Percentiles rank a stretch among this genome's conserved stretches.
These are phyloP conservation scores for Gnathonemus echidnorhynchus DNA, from an alignment of 2,113 vertebrate genomes.

Conservation along the genomic window DNA sequence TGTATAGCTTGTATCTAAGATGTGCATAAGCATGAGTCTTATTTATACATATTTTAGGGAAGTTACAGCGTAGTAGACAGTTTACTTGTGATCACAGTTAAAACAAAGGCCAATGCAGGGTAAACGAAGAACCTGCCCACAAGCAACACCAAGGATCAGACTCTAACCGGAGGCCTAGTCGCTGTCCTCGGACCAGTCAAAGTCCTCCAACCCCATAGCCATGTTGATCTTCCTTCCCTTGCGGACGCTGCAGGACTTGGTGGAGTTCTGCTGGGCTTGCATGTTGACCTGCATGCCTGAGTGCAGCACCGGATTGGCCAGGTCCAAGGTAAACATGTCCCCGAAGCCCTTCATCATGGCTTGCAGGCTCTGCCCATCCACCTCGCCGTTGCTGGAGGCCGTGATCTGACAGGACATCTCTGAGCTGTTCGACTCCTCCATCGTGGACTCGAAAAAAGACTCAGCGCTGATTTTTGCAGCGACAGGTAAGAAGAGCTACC, in stretches of 20 bases:
- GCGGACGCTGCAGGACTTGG: conserved; percentile 80
- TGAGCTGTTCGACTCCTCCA: conserved; percentile 85
- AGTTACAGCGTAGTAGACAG: not conserved
- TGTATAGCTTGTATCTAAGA: not conserved
- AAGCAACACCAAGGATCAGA: not conserved
- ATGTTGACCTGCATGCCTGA: conserved; percentile 88
- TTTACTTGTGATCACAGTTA: not conserved
- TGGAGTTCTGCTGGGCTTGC: conserved; percentile 87
- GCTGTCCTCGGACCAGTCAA: conserved; percentile 74
- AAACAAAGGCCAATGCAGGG: conserved; percentile 19
- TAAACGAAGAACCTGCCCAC: not conserved
- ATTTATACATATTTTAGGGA: not conserved
- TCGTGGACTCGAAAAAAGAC: conserved; percentile 89
- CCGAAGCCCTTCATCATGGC: conserved; percentile 83
- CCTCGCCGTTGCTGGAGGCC: conserved; percentile 77
- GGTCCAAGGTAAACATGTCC: conserved; percentile 80
- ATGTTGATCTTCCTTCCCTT: conserved; percentile 85
- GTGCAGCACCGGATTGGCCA: conserved; percentile 74
- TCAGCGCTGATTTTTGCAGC: conserved; percentile 82
- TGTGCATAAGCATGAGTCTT: not conserved
- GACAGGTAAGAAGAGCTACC: conserved; percentile 82
- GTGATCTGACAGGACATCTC: conserved; percentile 88
- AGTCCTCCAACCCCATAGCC: conserved; percentile 71
- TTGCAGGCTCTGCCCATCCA: conserved; percentile 76
- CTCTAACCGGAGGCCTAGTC: conserved; percentile 41